These are phyloP conservation scores for Hyperoodon ampullatus DNA, from an alignment of 2,113 vertebrate genomes.

Conservation along the genomic window DNA sequence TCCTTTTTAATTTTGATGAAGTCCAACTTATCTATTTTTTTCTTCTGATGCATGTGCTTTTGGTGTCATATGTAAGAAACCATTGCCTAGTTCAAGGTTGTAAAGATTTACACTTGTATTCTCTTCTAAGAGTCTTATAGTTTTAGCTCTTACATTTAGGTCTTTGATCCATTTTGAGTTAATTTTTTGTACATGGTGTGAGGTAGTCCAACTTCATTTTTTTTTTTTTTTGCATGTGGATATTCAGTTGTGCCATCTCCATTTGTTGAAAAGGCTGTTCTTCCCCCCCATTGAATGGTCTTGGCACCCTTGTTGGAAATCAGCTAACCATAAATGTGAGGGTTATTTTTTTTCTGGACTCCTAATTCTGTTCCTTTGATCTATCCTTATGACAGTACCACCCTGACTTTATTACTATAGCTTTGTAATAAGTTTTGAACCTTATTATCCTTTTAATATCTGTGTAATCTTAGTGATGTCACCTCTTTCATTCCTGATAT, in stretches of 20 bases:
- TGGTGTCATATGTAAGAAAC: background rate
- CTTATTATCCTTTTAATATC: slow-evolving; percentile 21
- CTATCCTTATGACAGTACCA: background rate
- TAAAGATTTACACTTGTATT: background rate
- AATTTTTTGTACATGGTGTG: background rate
- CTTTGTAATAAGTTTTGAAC: background rate
- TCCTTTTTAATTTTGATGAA: background rate
- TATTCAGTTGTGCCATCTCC: background rate
- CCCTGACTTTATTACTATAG: background rate
- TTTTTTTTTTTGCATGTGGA: background rate
- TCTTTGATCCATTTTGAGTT: background rate
- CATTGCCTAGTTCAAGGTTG: background rate
- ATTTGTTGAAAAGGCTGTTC: background rate
- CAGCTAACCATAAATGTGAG: slow-evolving; percentile 11
- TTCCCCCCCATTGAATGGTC: background rate
- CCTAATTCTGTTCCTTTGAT: background rate
- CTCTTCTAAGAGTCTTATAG: background rate
- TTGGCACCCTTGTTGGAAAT: slow-evolving; percentile 29
- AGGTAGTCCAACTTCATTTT: background rate
- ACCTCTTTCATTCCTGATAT: background rate
- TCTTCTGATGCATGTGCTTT: background rate
- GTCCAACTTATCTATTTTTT: background rate
- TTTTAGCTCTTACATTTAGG: background rate
- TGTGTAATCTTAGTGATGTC: background rate
- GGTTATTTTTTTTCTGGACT: background rate